A percentile compares a stretch with the other conserved stretches of the same genome.
Conservation (phyloP, 2,888 invertebrate genomes). For the Venusia cambrica region DNA sequence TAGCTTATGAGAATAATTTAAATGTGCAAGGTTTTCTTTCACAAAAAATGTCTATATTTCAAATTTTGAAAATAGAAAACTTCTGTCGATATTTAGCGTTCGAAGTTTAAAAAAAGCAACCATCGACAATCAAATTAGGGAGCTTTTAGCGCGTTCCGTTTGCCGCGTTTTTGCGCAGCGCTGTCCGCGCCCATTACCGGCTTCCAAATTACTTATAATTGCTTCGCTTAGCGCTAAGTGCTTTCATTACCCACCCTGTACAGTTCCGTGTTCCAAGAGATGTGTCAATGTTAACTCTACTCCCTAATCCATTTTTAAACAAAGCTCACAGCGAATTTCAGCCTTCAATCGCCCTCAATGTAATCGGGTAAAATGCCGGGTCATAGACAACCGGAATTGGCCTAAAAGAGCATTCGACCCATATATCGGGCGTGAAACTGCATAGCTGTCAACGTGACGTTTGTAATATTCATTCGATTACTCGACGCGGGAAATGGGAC, state of each 20-base stretch:
- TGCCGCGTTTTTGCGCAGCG: constrained; percentile 77
- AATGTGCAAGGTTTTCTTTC: too few relatives aligned
- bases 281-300: constrained; percentile 54
- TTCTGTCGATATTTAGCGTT: constrained; percentile 41
- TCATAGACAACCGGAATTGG: constrained; percentile 54
- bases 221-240: constrained; percentile 80
- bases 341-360: constrained; percentile 20
- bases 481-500: constrained; percentile 67
- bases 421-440: constrained; percentile 59
- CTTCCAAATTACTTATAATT: constrained; percentile 79
- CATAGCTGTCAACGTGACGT: constrained; percentile 67
- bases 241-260: constrained; percentile 72
- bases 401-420: constrained; percentile 67
- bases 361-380: constrained; percentile 35
- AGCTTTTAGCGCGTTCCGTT: constrained; percentile 78
- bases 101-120: constrained; percentile 68
- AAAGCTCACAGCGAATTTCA: constrained; percentile 23
- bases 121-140: constrained; percentile 76
- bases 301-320: constrained; percentile 48
- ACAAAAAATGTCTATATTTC: constrained; percentile 12
- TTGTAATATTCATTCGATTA: constrained; percentile 80
- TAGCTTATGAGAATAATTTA: too few relatives aligned
- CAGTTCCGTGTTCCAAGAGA: constrained; percentile 50
- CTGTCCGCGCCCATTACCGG: constrained; percentile 77
- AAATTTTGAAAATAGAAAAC: constrained; percentile 35